These are phyloP conservation scores for Cryptomyrus ogoouensis DNA, from an alignment of 2,113 vertebrate genomes.

Conservation along the genomic window DNA sequence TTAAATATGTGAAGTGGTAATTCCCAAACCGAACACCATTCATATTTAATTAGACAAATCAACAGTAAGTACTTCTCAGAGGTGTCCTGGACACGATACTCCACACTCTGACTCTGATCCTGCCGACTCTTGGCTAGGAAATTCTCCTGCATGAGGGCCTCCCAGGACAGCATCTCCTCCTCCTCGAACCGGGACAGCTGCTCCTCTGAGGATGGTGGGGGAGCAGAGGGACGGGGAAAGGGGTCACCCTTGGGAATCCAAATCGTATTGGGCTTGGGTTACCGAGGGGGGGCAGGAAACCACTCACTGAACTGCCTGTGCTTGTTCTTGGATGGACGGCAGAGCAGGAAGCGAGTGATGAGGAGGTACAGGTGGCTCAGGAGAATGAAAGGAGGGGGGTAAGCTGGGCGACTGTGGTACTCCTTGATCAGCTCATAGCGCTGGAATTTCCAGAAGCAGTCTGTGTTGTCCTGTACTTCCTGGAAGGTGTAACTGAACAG, in stretches of 20 bases:
- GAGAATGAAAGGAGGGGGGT: constrained; percentile 84
- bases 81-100: constrained; percentile 72
- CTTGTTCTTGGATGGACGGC: constrained; percentile 19
- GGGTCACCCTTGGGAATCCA: background rate
- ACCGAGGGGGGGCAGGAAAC: background rate
- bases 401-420: constrained; percentile 76
- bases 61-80: constrained; percentile 64
- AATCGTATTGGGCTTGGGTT: background rate
- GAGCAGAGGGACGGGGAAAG: background rate
- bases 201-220: constrained; percentile 53
- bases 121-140: constrained; percentile 69
- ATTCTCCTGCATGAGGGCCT: constrained; percentile 80
- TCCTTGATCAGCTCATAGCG: constrained; percentile 85
- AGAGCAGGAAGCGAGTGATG: constrained; percentile 53
- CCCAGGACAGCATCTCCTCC: constrained; percentile 81
- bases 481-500: constrained; percentile 85
- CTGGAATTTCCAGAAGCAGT: constrained; percentile 97
- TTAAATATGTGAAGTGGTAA: background rate
- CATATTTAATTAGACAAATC: background rate
- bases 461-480: constrained; percentile 88
- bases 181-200: constrained; percentile 71
- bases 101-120: constrained; percentile 62
- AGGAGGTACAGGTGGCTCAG: constrained; percentile 80
- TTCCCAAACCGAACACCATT: background rate
- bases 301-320: constrained; percentile 74